Conservation (phyloP, 2,888 invertebrate genomes). For the Petrophora chlorosata region DNA sequence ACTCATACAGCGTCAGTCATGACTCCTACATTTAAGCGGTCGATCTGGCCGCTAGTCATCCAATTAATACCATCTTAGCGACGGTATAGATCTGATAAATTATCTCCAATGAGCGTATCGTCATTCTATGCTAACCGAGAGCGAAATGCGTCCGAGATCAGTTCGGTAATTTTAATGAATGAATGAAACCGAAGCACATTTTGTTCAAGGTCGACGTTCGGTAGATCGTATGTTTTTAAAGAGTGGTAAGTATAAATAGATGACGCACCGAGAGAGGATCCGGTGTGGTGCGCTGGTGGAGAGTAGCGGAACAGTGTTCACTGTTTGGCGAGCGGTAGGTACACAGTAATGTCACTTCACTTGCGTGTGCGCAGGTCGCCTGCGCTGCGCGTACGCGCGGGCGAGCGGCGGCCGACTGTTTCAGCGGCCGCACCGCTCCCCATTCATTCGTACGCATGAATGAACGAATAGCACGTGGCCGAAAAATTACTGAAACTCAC, state of each 20-base stretch:
- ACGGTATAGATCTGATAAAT: conserved; percentile 53
- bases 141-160: conserved; percentile 42
- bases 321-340: conserved; percentile 16
- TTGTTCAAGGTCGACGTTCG: conserved; percentile 62
- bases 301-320: conserved; percentile 2
- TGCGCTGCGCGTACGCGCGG: conserved; percentile 71
- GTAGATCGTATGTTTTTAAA: conserved; percentile 43
- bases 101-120: conserved; percentile 57
- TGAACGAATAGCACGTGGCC: conserved; percentile 71
- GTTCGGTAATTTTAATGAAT: conserved; percentile 60
- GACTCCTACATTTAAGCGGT: conserved; percentile 38
- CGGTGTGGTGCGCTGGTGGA: conserved; percentile 50
- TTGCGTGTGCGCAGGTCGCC: conserved; percentile 53
- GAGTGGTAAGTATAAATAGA: conserved; percentile 57
- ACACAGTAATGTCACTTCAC: conserved; percentile 36
- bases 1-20: conserved; percentile 5
- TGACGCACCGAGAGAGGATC: conserved; percentile 69
- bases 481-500: conserved; percentile 66
- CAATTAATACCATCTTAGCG: conserved; percentile 52
- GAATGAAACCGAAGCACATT: conserved; percentile 58
- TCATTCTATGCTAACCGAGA: conserved; percentile 45
- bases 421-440: conserved; percentile 49
- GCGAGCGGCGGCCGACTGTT: conserved; percentile 71
- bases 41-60: conserved; percentile 53
- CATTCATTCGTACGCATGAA: conserved; percentile 77